Percentiles rank a stretch among this genome's conserved stretches.
These are phyloP conservation scores for Perccottus glenii DNA, from an alignment of 2,113 vertebrate species.

Conservation along the genomic window DNA sequence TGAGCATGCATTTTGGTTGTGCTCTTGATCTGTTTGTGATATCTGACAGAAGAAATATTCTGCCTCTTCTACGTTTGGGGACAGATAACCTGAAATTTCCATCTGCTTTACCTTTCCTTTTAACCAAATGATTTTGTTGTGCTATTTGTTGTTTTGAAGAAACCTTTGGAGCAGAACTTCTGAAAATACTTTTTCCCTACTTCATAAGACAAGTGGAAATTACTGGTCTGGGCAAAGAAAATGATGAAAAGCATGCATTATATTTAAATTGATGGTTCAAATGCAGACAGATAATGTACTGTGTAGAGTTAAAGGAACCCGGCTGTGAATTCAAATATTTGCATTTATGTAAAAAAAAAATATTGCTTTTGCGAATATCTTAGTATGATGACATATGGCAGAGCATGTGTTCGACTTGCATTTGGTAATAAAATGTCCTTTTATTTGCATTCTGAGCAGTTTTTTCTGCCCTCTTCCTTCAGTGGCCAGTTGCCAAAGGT, in stretches of 20 bases:
- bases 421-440: conserved; percentile 4
- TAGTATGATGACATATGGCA: too few species aligned
- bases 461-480: conserved; percentile 6
- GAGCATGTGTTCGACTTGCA: not conserved
- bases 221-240: too few species aligned
- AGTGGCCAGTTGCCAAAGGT: conserved; percentile 30
- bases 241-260: too few species aligned
- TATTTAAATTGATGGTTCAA: too few species aligned
- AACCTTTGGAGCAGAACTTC: too few species aligned
- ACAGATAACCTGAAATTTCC: not conserved
- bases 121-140: not conserved
- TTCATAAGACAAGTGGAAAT: too few species aligned
- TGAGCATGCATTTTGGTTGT: not conserved
- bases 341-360: too few species aligned
- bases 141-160: not conserved
- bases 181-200: too few species aligned
- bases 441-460: not conserved
- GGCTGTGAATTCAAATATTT: too few species aligned
- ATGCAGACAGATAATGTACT: too few species aligned
- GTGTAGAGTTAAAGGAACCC: too few species aligned
- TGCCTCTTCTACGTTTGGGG: not conserved
- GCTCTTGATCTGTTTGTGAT: not conserved
- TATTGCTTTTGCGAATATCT: too few species aligned
- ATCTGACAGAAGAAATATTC: conserved; percentile 8
- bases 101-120: not conserved